Conservation (phyloP, 2,888 invertebrate species). For the Caenorhabditis becei region DNA sequence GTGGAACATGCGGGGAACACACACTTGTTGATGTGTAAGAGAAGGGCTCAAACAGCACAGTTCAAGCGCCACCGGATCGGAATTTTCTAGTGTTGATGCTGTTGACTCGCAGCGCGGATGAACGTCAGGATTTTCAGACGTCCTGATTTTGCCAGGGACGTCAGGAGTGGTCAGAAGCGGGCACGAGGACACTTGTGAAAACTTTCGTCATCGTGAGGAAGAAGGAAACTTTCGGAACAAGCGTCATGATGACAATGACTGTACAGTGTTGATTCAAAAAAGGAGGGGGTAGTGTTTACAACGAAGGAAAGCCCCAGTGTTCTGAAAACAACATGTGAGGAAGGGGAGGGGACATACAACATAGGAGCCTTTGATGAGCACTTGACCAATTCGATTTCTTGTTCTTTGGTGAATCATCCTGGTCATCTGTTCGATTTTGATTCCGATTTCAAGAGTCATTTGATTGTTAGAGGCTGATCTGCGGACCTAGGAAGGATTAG, state of each 20-base stretch:
- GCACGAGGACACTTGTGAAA: background rate
- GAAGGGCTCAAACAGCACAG: slow-evolving; percentile 14
- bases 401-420: slow-evolving; percentile 11
- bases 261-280: background rate
- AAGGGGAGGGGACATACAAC: background rate
- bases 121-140: background rate
- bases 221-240: slow-evolving; percentile 5
- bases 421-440: background rate
- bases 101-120: background rate
- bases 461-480: slow-evolving; percentile 5
- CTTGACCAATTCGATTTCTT: slow-evolving; percentile 21
- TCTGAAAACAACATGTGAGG: slow-evolving; percentile 24
- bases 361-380: slow-evolving; percentile 3
- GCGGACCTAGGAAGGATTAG: background rate
- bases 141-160: background rate
- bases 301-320: background rate
- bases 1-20: slow-evolving; percentile 3
- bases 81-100: slow-evolving; percentile 4
- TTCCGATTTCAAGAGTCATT: slow-evolving; percentile 1
- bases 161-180: background rate
- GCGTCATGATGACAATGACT: slow-evolving; percentile 11
- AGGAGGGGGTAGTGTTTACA: slow-evolving; percentile 11
- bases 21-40: slow-evolving; percentile 1
- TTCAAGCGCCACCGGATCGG: slow-evolving; percentile 2
- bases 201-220: background rate